Evolutionary conservation across 2,113 vertebrate genomes (phyloP).

Genomic region (Pygathrix nemaeus): DNA sequence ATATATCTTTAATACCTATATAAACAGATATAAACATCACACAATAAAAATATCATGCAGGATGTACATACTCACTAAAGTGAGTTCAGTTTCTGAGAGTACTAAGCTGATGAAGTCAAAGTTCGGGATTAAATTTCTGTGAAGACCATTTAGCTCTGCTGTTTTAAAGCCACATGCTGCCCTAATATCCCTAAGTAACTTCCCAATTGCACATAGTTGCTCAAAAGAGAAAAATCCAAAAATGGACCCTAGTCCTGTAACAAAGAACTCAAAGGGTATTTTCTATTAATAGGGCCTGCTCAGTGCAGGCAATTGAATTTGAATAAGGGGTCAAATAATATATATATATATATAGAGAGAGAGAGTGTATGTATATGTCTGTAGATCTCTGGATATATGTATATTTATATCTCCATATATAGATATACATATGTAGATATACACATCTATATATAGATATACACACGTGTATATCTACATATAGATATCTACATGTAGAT

Average conservation of each 20-base stretch:
- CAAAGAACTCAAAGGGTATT: neutral
- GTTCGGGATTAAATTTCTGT: neutral
- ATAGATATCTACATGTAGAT: too few species aligned
- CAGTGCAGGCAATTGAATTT: neutral
- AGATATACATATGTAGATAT: too few species aligned
- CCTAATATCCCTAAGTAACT: neutral
- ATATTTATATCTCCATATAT: too few species aligned
- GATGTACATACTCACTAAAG: neutral
- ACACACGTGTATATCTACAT: too few species aligned
- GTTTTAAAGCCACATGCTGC: neutral
- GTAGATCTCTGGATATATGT: too few species aligned
- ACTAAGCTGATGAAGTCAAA: neutral
- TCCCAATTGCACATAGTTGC: neutral
- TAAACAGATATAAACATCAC: neutral
- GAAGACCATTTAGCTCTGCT: neutral
- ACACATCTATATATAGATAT: too few species aligned
- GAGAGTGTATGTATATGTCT: too few species aligned
- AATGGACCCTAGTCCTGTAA: too few species aligned
- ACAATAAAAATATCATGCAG: neutral
- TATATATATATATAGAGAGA: too few species aligned
- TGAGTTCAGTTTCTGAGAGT: neutral
- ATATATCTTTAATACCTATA: neutral
- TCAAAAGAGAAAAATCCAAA: neutral
- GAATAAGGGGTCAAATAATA: neutral
- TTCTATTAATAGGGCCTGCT: too few species aligned